Percentiles rank a stretch among this genome's conserved stretches.
These are phyloP conservation scores for Cryptotis parvus DNA, from an alignment of 2,113 vertebrate genomes.

Conservation along the genomic window DNA sequence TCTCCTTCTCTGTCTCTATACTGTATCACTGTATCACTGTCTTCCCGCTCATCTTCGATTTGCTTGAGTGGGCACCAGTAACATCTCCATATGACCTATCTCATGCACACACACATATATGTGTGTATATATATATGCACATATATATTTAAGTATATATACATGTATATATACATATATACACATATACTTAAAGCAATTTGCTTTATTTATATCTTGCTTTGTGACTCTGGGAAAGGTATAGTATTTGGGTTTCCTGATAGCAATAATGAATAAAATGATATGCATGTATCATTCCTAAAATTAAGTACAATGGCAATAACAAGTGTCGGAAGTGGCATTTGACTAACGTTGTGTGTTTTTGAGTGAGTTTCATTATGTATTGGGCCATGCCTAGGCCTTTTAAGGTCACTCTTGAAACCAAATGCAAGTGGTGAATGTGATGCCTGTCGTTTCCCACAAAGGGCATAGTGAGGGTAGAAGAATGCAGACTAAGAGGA, in stretches of 20 bases:
- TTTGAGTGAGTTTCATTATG: not conserved
- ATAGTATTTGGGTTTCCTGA: not conserved
- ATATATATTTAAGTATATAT: too few species aligned
- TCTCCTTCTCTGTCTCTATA: too few species aligned
- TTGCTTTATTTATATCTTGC: not conserved
- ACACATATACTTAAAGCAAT: not conserved
- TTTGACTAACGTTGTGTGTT: not conserved
- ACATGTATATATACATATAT: too few species aligned
- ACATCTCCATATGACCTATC: too few species aligned
- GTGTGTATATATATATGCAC: too few species aligned
- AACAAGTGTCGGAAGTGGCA: not conserved
- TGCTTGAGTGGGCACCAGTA: too few species aligned
- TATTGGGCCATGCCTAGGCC: not conserved
- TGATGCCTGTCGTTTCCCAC: not conserved
- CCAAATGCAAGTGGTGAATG: not conserved
- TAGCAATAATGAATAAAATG: conserved; percentile 40
- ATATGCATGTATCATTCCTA: not conserved
- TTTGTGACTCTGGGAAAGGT: not conserved
- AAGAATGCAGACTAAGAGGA: too few species aligned
- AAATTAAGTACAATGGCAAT: not conserved
- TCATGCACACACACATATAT: too few species aligned
- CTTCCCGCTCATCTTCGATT: too few species aligned
- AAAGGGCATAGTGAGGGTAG: not conserved
- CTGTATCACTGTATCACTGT: too few species aligned
- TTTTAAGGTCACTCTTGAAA: not conserved